phyloP scores from a whole-genome alignment of 2,113 vertebrate genomes.

The Pseudorhombus dupliciocellatus region DNA sequence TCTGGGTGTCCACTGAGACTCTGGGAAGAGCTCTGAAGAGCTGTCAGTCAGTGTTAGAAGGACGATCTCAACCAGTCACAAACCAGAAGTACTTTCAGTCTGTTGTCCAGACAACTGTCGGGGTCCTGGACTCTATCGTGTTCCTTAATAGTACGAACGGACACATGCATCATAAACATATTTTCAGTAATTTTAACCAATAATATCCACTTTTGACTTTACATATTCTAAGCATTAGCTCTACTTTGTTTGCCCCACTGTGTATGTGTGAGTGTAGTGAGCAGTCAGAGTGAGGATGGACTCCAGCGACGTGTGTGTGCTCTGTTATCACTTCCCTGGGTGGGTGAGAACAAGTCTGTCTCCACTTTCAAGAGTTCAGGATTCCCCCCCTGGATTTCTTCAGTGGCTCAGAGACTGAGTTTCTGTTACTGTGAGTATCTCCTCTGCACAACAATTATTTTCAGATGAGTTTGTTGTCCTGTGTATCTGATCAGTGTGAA shows the following conservation, averaged over 20 bases:
- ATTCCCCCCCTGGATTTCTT: slow-evolving; percentile 79
- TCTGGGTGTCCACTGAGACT: slow-evolving; percentile 69
- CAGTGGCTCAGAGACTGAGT: slow-evolving; percentile 82
- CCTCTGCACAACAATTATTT: neutral
- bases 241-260: neutral
- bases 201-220: no score
- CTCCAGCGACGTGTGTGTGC: slow-evolving; percentile 84
- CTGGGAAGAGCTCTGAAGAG: slow-evolving; percentile 75
- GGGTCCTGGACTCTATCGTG: slow-evolving; percentile 88
- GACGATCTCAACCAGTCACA: slow-evolving; percentile 45
- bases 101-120: slow-evolving; percentile 68
- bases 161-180: neutral
- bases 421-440: slow-evolving; percentile 86
- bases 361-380: slow-evolving; percentile 75
- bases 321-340: slow-evolving; percentile 91
- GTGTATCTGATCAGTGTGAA: neutral
- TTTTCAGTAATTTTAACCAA: neutral
- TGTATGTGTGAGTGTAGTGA: slow-evolving; percentile 27
- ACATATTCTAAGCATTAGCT: neutral
- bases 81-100: slow-evolving; percentile 49
- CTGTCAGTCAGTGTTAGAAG: slow-evolving; percentile 85
- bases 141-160: slow-evolving; percentile 85
- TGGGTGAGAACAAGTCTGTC: slow-evolving; percentile 81
- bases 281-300: slow-evolving; percentile 74
- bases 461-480: neutral